A percentile compares a stretch with the other conserved stretches of the same genome.
Conservation (phyloP, 1,140 invertebrate genomes). For the Chrysomallon squamiferum region DNA sequence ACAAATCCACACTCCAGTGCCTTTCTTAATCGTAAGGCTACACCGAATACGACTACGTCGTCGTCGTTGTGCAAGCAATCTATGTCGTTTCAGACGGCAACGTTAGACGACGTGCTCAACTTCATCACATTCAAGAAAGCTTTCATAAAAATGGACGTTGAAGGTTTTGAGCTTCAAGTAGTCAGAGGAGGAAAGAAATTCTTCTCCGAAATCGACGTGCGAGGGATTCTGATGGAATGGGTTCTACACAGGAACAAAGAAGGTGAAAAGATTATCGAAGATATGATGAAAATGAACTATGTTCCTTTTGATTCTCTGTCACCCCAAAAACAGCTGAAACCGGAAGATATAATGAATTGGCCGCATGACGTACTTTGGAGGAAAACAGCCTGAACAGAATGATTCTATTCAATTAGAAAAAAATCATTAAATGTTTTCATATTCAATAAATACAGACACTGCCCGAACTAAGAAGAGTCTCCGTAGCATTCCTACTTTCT, state of each 20-base stretch:
- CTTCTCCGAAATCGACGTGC: conserved; percentile 33
- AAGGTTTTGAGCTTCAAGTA: conserved; percentile 44
- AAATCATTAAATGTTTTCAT: no score
- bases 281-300: not conserved
- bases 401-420: no score
- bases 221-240: conserved; percentile 55
- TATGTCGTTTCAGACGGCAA: conserved; percentile 4
- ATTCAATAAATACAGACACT: no score
- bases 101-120: conserved; percentile 36
- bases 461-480: no score
- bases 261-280: not conserved
- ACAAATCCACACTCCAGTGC: conserved; percentile 31
- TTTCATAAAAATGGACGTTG: conserved; percentile 38
- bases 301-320: not conserved
- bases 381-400: no score
- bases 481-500: no score
- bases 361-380: conserved; percentile 1
- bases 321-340: no score
- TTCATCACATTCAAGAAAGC: conserved; percentile 18
- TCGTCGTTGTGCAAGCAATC: not conserved
- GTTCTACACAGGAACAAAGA: conserved; percentile 17
- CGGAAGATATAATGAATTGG: not conserved
- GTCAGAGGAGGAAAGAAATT: conserved; percentile 29
- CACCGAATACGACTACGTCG: not conserved
- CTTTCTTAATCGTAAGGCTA: conserved; percentile 25